Conservation (phyloP, 2,797 vertebrate species). For the Spheniscus humboldti region DNA sequence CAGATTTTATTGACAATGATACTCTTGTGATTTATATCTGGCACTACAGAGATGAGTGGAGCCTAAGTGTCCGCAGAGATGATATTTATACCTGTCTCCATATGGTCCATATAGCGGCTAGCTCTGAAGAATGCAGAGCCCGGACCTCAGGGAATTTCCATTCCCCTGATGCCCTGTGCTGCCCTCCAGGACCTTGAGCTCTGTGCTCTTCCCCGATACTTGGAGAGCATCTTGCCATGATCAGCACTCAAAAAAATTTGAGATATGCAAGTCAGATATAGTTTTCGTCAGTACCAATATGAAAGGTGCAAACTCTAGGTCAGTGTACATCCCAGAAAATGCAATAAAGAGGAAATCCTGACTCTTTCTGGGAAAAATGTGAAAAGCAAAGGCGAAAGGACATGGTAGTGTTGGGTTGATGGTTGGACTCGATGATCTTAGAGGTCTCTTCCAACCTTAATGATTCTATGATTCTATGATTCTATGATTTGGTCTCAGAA, state of each 20-base stretch:
- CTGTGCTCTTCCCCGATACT: not conserved
- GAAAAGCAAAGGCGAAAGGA: not conserved
- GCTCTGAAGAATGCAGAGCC: not conserved
- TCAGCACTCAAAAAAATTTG: not conserved
- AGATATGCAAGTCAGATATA: not conserved
- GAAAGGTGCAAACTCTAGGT: not conserved
- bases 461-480: too few relatives aligned
- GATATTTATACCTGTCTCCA: not conserved
- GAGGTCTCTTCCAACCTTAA: too few relatives aligned
- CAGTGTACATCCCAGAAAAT: not conserved
- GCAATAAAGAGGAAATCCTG: not conserved
- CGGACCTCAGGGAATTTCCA: not conserved
- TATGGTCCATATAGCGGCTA: not conserved
- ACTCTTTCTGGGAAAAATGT: not conserved
- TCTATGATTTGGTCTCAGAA: not conserved
- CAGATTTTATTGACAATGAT: not conserved
- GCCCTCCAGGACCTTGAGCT: not conserved
- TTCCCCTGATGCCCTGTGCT: not conserved
- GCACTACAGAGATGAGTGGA: not conserved
- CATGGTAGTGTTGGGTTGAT: too few relatives aligned
- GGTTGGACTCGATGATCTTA: too few relatives aligned
- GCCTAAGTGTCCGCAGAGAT: not conserved
- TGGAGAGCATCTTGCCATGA: not conserved
- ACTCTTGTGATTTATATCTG: not conserved
- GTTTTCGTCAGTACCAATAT: not conserved